Evolutionary conservation across 1,140 invertebrate genomes (phyloP), one percentile per base, ranked within the genome.

Genomic region (Zaprionus camerounensis): DNA sequence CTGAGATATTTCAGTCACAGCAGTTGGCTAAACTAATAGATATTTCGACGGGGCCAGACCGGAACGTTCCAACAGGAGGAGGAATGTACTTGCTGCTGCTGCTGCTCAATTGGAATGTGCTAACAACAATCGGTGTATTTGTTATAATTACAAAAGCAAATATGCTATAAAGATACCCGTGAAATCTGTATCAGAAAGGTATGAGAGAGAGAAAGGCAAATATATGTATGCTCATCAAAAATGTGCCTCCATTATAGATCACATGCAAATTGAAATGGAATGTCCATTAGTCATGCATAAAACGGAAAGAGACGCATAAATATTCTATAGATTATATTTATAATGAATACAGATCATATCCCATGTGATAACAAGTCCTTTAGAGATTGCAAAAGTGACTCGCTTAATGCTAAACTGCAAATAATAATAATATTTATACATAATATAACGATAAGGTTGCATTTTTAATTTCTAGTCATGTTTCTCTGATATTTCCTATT

Each of bases 1-100:
- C 20, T 13, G 46, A 22, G 20, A 51, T 71, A 38, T 82, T 82
- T 76, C 57, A 71, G 53, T 69, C 36, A 31, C 58, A 34, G 53
- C 38, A 63, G 62, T 46, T 67, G 55, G 65, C 55, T 61, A 34
- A 71, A 69, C 56, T 49, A 53, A 55, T 24, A 72, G 56, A 31
- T 56, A 20, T 57, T 51, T 56, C 55, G 34, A 9, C 28, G 9
- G 17, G 53, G n/a, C 31, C 55, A 24, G 31, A 71, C 31, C 55
- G 22, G 31, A 71, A 66, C 34, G 15, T 34, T 71, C 13, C 51
- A 56, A 24, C 15, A 17, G n/a, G 6, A 55, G 68, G 59, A 55
- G 58, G 59, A 63, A 41, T 49, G 67, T 62, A 38, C 41, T 17
- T 6, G 15, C 17, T 17, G n/a, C n/a, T 17, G 13, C 17, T 17